Evolutionary conservation across 2,113 vertebrate genomes (phyloP).

Genomic region (Rallus limicola): DNA sequence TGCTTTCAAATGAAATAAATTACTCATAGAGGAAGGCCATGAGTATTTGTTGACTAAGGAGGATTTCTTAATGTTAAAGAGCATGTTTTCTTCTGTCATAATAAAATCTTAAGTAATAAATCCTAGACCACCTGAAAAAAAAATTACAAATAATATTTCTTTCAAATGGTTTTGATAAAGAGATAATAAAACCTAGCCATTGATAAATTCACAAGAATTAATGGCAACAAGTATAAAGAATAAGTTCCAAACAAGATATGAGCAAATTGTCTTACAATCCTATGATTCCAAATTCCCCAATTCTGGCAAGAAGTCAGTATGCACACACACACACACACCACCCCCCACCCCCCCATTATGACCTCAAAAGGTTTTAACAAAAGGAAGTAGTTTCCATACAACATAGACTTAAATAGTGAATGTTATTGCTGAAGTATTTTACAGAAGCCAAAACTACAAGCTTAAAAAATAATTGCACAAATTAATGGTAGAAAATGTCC

Average conservation of each 20-base stretch:
- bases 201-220: neutral
- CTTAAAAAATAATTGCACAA: neutral
- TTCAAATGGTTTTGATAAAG: neutral
- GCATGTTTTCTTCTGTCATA: neutral
- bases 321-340: neutral
- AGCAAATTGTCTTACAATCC: neutral
- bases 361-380: neutral
- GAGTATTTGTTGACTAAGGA: neutral
- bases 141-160: neutral
- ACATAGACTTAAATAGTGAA: neutral
- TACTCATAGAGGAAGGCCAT: neutral
- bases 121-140: neutral
- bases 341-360: rapidly evolving
- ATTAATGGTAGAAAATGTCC: neutral
- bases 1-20: neutral
- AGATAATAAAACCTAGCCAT: neutral
- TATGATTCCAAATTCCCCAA: neutral
- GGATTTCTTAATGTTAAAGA: neutral
- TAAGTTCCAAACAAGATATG: neutral
- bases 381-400: neutral
- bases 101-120: neutral
- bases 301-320: neutral
- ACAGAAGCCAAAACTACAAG: neutral
- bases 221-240: neutral
- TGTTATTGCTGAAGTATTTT: neutral